These are phyloP conservation scores for Eupithecia pulchellata DNA, from an alignment of 2,888 invertebrate species.

Conservation along the genomic window DNA sequence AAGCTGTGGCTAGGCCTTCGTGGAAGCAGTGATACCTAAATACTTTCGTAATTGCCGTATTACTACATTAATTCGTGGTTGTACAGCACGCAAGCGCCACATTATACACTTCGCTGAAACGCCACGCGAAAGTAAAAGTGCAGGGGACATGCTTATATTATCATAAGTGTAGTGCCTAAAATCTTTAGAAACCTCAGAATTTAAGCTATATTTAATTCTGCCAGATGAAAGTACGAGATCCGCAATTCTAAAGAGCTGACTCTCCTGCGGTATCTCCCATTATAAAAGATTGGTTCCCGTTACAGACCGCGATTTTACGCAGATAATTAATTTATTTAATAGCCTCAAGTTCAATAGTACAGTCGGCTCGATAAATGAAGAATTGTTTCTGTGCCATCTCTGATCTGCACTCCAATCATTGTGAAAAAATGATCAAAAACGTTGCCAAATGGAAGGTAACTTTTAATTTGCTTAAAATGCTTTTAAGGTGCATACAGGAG, in stretches of 20 bases:
- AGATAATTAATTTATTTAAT: not conserved
- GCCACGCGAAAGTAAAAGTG: not conserved
- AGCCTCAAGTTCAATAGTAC: not conserved
- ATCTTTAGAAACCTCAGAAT: not conserved
- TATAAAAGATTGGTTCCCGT: no score
- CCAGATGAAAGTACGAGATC: not conserved
- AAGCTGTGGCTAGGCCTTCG: not conserved
- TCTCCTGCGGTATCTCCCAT: no score
- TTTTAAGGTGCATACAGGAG: no score
- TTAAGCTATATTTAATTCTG: not conserved
- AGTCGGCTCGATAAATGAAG: not conserved
- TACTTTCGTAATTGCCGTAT: conserved; percentile 9
- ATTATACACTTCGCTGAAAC: conserved; percentile 40
- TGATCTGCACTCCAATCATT: no score
- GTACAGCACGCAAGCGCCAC: conserved; percentile 31
- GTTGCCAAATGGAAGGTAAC: no score
- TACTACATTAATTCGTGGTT: conserved; percentile 10
- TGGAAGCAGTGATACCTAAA: conserved; percentile 11
- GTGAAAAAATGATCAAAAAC: no score
- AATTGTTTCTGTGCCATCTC: not conserved
- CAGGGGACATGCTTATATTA: no score
- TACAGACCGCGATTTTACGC: not conserved
- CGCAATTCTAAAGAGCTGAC: not conserved
- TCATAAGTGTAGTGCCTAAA: no score
- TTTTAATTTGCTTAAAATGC: no score